Percentiles rank a stretch among this genome's conserved stretches.
These are phyloP conservation scores for Pseudopipra pipra DNA, from an alignment of 2,113 vertebrate genomes.

Conservation along the genomic window DNA sequence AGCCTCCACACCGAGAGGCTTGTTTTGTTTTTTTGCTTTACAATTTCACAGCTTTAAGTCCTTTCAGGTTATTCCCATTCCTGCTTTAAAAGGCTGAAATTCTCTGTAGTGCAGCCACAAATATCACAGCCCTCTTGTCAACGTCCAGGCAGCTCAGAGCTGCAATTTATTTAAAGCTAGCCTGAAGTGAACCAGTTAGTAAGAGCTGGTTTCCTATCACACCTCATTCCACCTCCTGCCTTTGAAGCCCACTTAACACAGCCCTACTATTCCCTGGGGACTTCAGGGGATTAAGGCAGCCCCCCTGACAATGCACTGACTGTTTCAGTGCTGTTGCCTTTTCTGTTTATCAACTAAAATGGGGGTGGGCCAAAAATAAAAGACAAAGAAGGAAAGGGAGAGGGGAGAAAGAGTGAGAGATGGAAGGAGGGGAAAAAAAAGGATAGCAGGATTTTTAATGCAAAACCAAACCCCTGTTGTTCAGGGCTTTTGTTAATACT, in stretches of 20 bases:
- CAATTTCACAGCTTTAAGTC: not conserved
- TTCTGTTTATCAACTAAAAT: constrained; percentile 15
- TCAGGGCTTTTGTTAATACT: not conserved
- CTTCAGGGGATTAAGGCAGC: constrained; percentile 27
- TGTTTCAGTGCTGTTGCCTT: constrained; percentile 26
- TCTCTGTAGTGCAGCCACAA: constrained; percentile 32
- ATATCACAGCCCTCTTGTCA: constrained; percentile 53
- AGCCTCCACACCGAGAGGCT: not conserved
- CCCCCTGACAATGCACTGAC: constrained; percentile 19
- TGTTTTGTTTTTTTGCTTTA: not conserved
- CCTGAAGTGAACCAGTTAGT: constrained; percentile 68
- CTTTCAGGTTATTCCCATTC: not conserved
- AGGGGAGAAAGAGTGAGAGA: not conserved
- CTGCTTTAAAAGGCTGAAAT: constrained; percentile 31
- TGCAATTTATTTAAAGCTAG: constrained; percentile 67
- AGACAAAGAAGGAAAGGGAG: not conserved
- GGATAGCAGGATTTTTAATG: not conserved
- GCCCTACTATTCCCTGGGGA: constrained; percentile 9
- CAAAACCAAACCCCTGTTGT: not conserved
- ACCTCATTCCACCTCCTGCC: constrained; percentile 55
- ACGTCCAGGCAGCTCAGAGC: constrained; percentile 27
- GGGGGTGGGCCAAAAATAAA: not conserved
- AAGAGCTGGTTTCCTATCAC: constrained; percentile 65
- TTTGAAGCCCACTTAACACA: constrained; percentile 65
- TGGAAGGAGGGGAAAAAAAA: rapidly evolving